These are phyloP conservation scores for Drosophila pruinosa DNA, from an alignment of 1,140 invertebrate species.

Conservation along the genomic window DNA sequence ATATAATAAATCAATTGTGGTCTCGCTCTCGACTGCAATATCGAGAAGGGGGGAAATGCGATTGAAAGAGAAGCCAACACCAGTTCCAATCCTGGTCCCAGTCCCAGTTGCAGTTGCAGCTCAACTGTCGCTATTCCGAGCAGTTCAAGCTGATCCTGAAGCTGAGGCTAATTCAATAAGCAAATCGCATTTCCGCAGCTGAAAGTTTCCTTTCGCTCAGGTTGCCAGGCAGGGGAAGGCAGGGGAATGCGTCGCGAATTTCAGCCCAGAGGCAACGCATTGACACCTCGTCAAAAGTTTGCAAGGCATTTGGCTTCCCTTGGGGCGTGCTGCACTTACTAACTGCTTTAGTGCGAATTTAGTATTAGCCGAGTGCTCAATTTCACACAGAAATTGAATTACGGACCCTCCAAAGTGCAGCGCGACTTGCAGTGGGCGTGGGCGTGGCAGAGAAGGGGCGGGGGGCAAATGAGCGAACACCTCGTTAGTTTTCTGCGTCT, in stretches of 20 bases:
- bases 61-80: not conserved
- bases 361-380: constrained; percentile 78
- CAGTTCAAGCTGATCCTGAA: constrained; percentile 9
- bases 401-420: constrained; percentile 58
- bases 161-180: constrained; percentile 66
- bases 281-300: constrained; percentile 77
- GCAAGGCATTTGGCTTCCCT: constrained; percentile 21
- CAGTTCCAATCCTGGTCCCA: not conserved
- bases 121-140: not conserved
- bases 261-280: constrained; percentile 50
- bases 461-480: constrained; percentile 71
- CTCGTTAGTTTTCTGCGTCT: constrained; percentile 74
- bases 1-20: constrained; percentile 34
- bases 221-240: not conserved
- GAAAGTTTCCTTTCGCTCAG: constrained; percentile 34
- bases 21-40: not conserved
- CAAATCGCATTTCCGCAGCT: constrained; percentile 74
- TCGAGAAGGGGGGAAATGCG: not conserved
- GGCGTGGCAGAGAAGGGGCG: not conserved
- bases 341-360: constrained; percentile 76
- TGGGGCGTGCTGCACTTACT: constrained; percentile 29
- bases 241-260: not conserved
- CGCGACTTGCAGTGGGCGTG: not conserved
- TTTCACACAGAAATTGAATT: constrained; percentile 78
- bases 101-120: not conserved